Conservation (phyloP, 2,113 vertebrate species). For the Cromileptes altivelis region DNA sequence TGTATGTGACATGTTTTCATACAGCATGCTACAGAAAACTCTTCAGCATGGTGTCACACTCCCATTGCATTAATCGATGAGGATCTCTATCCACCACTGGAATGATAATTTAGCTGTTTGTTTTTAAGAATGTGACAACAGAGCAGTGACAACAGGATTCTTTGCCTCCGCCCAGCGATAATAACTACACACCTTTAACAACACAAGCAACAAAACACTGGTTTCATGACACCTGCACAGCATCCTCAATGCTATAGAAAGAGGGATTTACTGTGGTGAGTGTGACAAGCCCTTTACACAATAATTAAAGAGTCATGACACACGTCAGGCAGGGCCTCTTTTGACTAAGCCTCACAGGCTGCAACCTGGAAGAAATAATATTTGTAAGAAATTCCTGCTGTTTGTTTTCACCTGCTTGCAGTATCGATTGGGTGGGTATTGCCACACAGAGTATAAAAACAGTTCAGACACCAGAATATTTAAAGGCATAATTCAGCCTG, state of each 20-base stretch:
- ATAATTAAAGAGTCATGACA: constrained; percentile 68
- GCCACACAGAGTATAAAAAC: not conserved
- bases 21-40: not conserved
- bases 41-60: not conserved
- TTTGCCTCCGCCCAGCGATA: constrained; percentile 12
- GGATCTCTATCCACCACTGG: constrained; percentile 25
- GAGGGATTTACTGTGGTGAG: constrained; percentile 73
- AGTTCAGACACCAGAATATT: not conserved
- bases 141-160: constrained; percentile 50
- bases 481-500: not conserved
- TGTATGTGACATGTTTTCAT: not conserved
- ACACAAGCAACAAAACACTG: constrained; percentile 68
- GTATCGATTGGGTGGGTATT: not conserved
- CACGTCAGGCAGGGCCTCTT: constrained; percentile 56
- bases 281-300: constrained; percentile 68
- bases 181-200: constrained; percentile 56
- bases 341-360: constrained; percentile 59
- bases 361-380: constrained; percentile 27
- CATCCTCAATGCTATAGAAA: constrained; percentile 49
- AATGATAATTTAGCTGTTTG: constrained; percentile 51
- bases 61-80: constrained; percentile 1
- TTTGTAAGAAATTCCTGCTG: constrained; percentile 25
- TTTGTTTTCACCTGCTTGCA: constrained; percentile 30
- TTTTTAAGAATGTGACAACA: constrained; percentile 39
- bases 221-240: constrained; percentile 42